Evolutionary conservation across 2,888 invertebrate genomes (phyloP).

Genomic region (Carpatolechia fugitivella): DNA sequence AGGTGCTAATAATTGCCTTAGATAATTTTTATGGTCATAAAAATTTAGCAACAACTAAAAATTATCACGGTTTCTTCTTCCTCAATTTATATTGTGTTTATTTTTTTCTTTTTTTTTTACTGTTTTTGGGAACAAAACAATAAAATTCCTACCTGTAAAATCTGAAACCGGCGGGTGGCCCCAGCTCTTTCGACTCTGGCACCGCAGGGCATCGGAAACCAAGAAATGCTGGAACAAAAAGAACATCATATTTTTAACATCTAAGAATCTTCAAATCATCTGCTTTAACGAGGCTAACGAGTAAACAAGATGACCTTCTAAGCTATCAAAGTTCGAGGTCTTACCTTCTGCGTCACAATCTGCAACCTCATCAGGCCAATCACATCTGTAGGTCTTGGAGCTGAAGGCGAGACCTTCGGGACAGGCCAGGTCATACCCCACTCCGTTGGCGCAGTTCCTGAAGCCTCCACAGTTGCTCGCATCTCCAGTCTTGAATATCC

Average conservation of each 20-base stretch:
- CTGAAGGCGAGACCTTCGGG: slow-evolving; percentile 91
- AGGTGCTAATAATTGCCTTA: too few species aligned
- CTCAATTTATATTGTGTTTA: neutral
- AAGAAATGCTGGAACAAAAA: slow-evolving; percentile 80
- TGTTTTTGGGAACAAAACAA: neutral
- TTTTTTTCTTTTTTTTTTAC: too few species aligned
- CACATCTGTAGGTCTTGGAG: slow-evolving; percentile 85
- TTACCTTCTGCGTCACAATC: slow-evolving; percentile 43
- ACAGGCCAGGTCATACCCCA: slow-evolving; percentile 85
- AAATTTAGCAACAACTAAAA: too few species aligned
- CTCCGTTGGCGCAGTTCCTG: slow-evolving; percentile 90
- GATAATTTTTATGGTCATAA: too few species aligned
- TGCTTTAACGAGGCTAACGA: too few species aligned
- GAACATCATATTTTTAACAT: neutral
- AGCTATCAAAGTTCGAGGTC: neutral
- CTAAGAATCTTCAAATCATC: too few species aligned
- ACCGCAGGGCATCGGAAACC: slow-evolving; percentile 89
- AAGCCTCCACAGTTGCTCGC: slow-evolving; percentile 85
- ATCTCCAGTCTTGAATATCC: slow-evolving; percentile 86
- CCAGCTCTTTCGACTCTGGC: slow-evolving; percentile 60
- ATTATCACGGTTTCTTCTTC: neutral
- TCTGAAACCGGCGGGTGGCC: slow-evolving; percentile 65
- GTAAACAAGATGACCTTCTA: slow-evolving; percentile 61
- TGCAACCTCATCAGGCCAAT: slow-evolving; percentile 92
- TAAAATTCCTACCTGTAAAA: slow-evolving; percentile 55